Percentiles rank a stretch among this genome's conserved stretches.
These are phyloP conservation scores for Panurus biarmicus DNA, from an alignment of 2,113 vertebrate species.

Conservation along the genomic window DNA sequence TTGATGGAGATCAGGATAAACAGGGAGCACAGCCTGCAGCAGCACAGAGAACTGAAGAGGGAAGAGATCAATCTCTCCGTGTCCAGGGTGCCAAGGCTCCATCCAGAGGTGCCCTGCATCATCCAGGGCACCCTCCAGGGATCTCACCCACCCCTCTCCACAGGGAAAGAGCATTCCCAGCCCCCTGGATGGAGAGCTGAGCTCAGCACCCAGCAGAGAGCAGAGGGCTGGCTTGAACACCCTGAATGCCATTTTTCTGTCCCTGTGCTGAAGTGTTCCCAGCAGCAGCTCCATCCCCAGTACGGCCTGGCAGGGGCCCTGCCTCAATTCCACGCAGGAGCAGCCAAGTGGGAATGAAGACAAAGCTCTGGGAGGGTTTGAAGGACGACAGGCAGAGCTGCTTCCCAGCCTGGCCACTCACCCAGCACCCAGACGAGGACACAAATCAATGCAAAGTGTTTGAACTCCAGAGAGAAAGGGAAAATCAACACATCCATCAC, in stretches of 20 bases:
- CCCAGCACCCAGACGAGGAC: conserved; percentile 56
- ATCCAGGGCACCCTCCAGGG: background rate
- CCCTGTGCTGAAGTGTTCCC: background rate
- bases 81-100: background rate
- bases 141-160: background rate
- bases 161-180: fast-evolving
- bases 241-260: background rate
- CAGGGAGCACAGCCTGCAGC: background rate
- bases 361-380: conserved; percentile 57
- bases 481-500: conserved; percentile 64
- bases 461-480: conserved; percentile 24
- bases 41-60: background rate
- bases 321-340: background rate
- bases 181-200: background rate
- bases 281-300: background rate
- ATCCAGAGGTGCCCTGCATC: fast-evolving
- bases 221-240: background rate
- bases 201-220: background rate
- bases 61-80: background rate
- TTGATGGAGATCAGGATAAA: background rate
- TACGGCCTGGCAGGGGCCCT: background rate
- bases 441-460: conserved; percentile 69
- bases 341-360: conserved; percentile 59
- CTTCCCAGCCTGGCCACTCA: conserved; percentile 39
- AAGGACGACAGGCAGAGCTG: conserved; percentile 51